These are phyloP conservation scores for Mirounga angustirostris DNA, from an alignment of 2,113 vertebrate genomes.

Conservation along the genomic window DNA sequence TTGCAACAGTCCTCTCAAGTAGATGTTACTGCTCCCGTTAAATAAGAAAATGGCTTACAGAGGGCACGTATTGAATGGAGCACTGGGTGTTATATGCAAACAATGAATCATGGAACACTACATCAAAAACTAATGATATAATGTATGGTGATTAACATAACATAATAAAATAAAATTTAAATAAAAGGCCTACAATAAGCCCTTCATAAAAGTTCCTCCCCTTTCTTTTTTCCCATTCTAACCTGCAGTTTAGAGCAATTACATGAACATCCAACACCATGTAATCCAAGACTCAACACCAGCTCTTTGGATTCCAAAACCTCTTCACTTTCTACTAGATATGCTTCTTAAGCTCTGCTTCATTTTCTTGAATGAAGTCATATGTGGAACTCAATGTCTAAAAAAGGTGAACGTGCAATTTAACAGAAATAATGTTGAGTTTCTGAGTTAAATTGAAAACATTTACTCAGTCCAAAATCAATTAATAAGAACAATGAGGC, in stretches of 20 bases:
- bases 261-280: background rate
- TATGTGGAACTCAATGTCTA: background rate
- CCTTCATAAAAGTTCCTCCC: background rate
- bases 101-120: no score
- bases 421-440: background rate
- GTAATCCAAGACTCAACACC: background rate
- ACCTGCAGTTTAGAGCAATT: background rate
- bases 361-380: background rate
- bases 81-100: no score
- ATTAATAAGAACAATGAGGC: background rate
- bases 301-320: background rate
- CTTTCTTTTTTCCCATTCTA: background rate
- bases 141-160: no score
- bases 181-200: background rate
- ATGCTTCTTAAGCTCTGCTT: background rate
- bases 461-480: conserved; percentile 12
- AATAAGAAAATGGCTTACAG: background rate
- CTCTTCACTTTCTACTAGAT: background rate
- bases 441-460: background rate
- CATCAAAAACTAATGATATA: no score
- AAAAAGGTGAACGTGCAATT: background rate
- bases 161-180: no score
- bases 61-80: no score
- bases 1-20: conserved; percentile 37
- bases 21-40: background rate